Conservation (phyloP, 2,113 vertebrate genomes). For the Hepsetus odoe region DNA sequence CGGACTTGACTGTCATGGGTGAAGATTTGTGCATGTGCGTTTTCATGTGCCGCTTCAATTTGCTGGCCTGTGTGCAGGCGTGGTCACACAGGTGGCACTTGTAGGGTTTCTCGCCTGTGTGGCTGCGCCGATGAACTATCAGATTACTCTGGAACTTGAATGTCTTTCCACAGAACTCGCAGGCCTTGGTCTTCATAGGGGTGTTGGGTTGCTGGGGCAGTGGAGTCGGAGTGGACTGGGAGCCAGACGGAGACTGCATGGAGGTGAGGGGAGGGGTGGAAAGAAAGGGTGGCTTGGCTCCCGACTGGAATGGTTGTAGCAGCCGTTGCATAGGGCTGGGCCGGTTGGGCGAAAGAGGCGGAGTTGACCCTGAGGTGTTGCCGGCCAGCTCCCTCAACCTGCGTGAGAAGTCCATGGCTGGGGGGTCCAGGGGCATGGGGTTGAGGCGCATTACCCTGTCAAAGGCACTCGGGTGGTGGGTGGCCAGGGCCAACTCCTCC, state of each 20-base stretch:
- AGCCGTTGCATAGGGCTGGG: constrained; percentile 99
- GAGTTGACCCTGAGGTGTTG: constrained; percentile 92
- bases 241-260: constrained; percentile 92
- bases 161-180: constrained; percentile 98
- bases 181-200: constrained; percentile 95
- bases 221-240: constrained; percentile 83
- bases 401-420: constrained; percentile 99
- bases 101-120: constrained; percentile 99
- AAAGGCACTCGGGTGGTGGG: constrained; percentile 99
- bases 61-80: constrained; percentile 98
- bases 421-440: constrained; percentile 96
- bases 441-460: constrained; percentile 99
- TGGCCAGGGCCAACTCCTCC: constrained; percentile 97
- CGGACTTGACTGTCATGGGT: constrained; percentile 93
- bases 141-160: constrained; percentile 99
- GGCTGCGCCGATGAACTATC: constrained; percentile 96
- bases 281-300: constrained; percentile 95
- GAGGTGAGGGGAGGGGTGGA: constrained; percentile 94
- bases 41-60: constrained; percentile 99
- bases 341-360: constrained; percentile 93
- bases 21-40: constrained; percentile 99
- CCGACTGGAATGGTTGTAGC: constrained; percentile 97
- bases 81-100: constrained; percentile 99
- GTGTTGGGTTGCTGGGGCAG: constrained; percentile 73
- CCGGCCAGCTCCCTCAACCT: constrained; percentile 97